phyloP scores from a whole-genome alignment of 2,113 vertebrate species.

The Brachypodius melanocephalos region DNA sequence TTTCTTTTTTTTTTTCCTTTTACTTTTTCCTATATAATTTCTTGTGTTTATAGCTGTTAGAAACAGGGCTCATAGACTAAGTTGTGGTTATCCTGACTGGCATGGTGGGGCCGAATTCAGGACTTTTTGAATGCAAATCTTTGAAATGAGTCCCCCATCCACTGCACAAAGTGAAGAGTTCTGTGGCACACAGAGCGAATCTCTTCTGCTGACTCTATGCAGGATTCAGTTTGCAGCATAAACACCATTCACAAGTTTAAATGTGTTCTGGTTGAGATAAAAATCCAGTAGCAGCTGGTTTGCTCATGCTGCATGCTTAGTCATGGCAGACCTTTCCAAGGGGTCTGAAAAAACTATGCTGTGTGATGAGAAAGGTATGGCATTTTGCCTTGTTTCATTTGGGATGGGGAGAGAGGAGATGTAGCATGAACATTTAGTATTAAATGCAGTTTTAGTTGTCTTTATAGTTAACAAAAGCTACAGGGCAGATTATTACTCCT shows the following conservation, averaged over 20 bases:
- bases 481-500: slow-evolving; percentile 23
- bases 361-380: not conserved
- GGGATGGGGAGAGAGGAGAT: not conserved
- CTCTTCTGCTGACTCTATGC: slow-evolving; percentile 52
- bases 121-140: not conserved
- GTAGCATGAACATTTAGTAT: not conserved
- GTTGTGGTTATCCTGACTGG: not conserved
- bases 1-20: not conserved
- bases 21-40: not conserved
- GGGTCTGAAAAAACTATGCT: slow-evolving; percentile 33
- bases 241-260: slow-evolving; percentile 58
- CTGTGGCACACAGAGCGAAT: not conserved
- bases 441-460: not conserved
- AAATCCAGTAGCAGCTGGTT: slow-evolving; percentile 39
- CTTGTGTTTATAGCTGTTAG: not conserved
- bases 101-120: not conserved
- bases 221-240: slow-evolving; percentile 54
- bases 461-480: slow-evolving; percentile 48
- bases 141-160: not conserved
- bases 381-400: not conserved
- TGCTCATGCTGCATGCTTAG: slow-evolving; percentile 55
- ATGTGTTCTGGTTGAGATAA: slow-evolving; percentile 62
- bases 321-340: slow-evolving; percentile 54
- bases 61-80: not conserved
- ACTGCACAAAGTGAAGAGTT: not conserved